These are phyloP conservation scores for Brachyistius frenatus DNA, from an alignment of 2,113 vertebrate genomes.

Conservation along the genomic window DNA sequence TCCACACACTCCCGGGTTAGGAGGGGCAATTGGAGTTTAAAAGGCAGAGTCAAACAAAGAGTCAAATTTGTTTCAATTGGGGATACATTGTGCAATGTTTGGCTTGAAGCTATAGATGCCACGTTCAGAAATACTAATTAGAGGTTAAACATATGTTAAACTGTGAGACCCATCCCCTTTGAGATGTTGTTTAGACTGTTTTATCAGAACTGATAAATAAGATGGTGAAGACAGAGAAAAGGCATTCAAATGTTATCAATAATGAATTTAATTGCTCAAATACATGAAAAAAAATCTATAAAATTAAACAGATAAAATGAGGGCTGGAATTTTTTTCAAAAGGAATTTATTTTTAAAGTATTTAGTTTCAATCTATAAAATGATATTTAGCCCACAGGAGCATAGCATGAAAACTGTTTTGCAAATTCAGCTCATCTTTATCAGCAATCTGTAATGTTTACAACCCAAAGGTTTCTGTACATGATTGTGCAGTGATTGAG, in stretches of 20 bases:
- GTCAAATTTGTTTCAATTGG: conserved; percentile 23
- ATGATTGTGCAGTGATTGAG: conserved; percentile 5
- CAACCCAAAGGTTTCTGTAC: neutral
- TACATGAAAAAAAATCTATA: neutral
- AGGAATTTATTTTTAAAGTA: neutral
- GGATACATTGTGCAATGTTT: conserved; percentile 41
- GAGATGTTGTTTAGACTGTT: conserved; percentile 24
- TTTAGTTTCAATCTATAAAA: conserved; percentile 9
- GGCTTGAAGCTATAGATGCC: conserved; percentile 32
- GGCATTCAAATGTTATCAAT: conserved; percentile 2
- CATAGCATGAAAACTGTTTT: neutral
- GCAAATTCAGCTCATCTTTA: neutral
- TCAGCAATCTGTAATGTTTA: neutral
- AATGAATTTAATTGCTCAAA: neutral
- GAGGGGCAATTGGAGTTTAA: conserved; percentile 44
- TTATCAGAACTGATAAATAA: conserved; percentile 42
- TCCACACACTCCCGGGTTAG: conserved; percentile 50
- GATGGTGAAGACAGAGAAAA: conserved; percentile 32
- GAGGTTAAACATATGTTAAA: neutral
- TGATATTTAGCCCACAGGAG: neutral
- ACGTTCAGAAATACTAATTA: conserved; percentile 52
- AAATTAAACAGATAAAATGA: too few species aligned
- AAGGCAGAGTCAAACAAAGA: conserved; percentile 51
- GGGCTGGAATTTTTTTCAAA: neutral
- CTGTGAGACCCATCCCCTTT: conserved; percentile 21